phyloP scores from a whole-genome alignment of 2,888 invertebrate species.

The Buathra laborator region DNA sequence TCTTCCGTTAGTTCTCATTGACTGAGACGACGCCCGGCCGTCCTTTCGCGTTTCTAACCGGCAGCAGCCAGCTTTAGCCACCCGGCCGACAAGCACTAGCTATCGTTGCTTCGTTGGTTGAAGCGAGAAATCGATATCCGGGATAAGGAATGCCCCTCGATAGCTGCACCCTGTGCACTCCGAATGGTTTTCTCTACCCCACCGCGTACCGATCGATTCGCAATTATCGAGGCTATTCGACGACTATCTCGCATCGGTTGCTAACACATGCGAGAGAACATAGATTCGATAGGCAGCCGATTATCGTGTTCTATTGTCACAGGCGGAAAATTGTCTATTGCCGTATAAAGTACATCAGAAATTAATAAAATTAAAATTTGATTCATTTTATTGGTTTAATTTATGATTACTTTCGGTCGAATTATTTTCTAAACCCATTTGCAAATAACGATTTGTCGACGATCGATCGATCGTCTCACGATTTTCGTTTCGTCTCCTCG shows the following conservation, averaged over 20 bases:
- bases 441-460: conserved; percentile 24
- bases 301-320: not conserved
- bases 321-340: not conserved
- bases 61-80: conserved; percentile 15
- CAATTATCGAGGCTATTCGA: conserved; percentile 78
- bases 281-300: not conserved
- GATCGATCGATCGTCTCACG: conserved; percentile 23
- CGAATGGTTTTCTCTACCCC: conserved; percentile 62
- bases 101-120: conserved; percentile 59
- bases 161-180: conserved; percentile 72
- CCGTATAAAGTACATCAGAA: not conserved
- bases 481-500: not conserved
- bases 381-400: not conserved
- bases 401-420: not conserved
- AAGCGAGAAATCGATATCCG: conserved; percentile 82
- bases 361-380: not conserved
- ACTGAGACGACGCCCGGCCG: conserved; percentile 28
- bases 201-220: conserved; percentile 74
- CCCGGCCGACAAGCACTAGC: conserved; percentile 28
- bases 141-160: conserved; percentile 79
- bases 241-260: conserved; percentile 66
- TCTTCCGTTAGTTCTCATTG: conserved; percentile 26
- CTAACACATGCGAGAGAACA: conserved; percentile 16
- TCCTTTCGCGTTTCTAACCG: conserved; percentile 47
- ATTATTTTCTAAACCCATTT: not conserved